Base-by-base conservation (phyloP, 2,797 vertebrate species). In the Danio tinwini region DNA sequence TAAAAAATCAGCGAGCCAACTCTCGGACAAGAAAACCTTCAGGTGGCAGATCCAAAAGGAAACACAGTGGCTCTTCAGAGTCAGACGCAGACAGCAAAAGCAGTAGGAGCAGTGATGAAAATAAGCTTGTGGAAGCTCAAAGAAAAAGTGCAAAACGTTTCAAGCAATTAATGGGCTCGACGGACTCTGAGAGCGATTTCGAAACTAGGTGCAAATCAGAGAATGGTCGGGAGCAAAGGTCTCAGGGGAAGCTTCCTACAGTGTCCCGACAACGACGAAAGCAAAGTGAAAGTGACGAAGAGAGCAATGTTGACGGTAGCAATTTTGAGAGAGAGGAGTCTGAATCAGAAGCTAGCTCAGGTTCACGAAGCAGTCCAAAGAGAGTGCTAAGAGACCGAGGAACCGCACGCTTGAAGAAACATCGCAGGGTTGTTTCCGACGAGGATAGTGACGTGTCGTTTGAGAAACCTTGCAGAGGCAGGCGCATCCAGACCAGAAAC, bases 401-500 rank as follows among this genome's bases (percentile, higher is more conserved):
- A 8, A 16, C 85, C 8, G 19, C 80, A 47, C 90, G 83, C 72
- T 85, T 1, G 11, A 53, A 16, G 50, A 72, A 82, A 82, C 84
- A 76, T 1, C 83, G 49, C 19, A 58, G 8, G 3, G 84, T 84
- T 5, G 82, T 74, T 76, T 91, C 88, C 0, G 89, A 88, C 6
- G 88, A 88, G 9, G 89, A 92, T 59, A 93, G 90, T 4, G 87
- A 93, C 1, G 71, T 76, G 78, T 87, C 85, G 0, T 86, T 82
- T 58, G 47, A 81, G 68, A 92, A 89, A 67, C 53, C 73, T 0
- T 76, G 5, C 21, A 69, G 81, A 53, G 91, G 86, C 74, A 86
- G 76, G 0, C 90, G 89, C 0, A 91, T 95, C 21, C 93, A 88
- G 87, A 95, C 94, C 58, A 91, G 94, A 6, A 93, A 95, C 85